A percentile compares a stretch with the other conserved stretches of the same genome.
These are phyloP conservation scores for Oncorhynchus masou DNA, from an alignment of 2,113 vertebrate genomes.

Conservation along the genomic window DNA sequence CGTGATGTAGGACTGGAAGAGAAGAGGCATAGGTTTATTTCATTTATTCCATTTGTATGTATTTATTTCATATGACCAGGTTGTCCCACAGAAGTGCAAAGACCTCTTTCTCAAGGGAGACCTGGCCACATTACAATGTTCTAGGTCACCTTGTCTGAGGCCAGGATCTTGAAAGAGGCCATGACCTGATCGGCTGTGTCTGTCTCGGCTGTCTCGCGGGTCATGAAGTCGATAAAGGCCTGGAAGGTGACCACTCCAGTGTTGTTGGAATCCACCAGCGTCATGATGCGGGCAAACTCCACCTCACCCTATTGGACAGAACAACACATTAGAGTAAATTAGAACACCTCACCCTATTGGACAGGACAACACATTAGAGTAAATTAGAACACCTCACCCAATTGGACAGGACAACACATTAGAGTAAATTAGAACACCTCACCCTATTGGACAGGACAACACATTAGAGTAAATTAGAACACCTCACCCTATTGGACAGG, in stretches of 20 bases:
- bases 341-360: conserved; percentile 75
- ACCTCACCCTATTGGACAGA: conserved; percentile 79
- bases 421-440: no score
- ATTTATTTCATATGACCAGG: no score
- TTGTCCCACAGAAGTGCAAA: background rate
- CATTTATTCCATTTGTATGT: no score
- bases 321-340: background rate
- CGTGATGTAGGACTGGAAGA: conserved; percentile 79
- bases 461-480: background rate
- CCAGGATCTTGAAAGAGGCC: conserved; percentile 91
- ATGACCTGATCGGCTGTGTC: conserved; percentile 90
- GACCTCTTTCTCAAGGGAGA: background rate
- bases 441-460: no score
- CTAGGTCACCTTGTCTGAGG: conserved; percentile 83
- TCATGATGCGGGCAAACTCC: conserved; percentile 91
- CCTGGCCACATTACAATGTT: background rate
- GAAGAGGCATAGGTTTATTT: background rate
- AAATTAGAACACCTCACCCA: no score
- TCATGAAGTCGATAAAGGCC: conserved; percentile 94
- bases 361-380: no score
- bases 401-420: no score
- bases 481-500: conserved; percentile 79
- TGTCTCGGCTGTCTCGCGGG: conserved; percentile 87
- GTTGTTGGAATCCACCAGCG: conserved; percentile 87
- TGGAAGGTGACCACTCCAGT: conserved; percentile 89